Base-by-base conservation (phyloP, 1,140 invertebrate genomes). In the Cydia splendana region DNA sequence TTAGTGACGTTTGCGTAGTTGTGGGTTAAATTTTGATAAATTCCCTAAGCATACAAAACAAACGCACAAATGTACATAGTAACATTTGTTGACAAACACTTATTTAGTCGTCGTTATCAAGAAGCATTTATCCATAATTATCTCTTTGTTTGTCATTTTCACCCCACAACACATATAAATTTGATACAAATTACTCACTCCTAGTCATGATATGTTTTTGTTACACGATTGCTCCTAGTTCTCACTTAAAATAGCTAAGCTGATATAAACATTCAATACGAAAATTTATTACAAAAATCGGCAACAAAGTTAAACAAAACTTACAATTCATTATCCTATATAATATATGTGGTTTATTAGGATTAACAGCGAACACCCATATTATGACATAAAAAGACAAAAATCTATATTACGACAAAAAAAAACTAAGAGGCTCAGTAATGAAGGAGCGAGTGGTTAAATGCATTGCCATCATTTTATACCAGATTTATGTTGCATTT, bases 161-260 rank as follows among this genome's bases (percentile, higher is more conserved):
- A 34, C 45, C 78, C 53, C 57, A 84, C 81, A 82, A 85, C 81
- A 84, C 75, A 78, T 85, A 85, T 84, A 83, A 80, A 82, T 80
- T 76, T 73, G 80, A 77, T 77, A 82, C 65, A 82, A 79, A 82
- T 62, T 82, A 81, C 80, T 84, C 84, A 86, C 83, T 84, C 77
- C 80, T 83, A 81, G 80, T 85, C 79, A 86, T 92, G 90, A 92
- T 92, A 92, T 92, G 90, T 92, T 85, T 88, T 85, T 34, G 88
- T 92, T 90, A 86, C 85, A 77, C 77, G 80, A 85, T 89, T 88
- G 83, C 81, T 87, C 84, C 84, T 85, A 82, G 78, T 73, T 73
- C 13, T 75, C 38, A 51, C 51, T 38, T 75, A 62, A 65, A 42
- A 62, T 75, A 62, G 28, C 34, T 65, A 75, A 65, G 13, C 57